Evolutionary conservation across 1,140 invertebrate genomes (phyloP).

Genomic region (Scaptomyza hsui): DNA sequence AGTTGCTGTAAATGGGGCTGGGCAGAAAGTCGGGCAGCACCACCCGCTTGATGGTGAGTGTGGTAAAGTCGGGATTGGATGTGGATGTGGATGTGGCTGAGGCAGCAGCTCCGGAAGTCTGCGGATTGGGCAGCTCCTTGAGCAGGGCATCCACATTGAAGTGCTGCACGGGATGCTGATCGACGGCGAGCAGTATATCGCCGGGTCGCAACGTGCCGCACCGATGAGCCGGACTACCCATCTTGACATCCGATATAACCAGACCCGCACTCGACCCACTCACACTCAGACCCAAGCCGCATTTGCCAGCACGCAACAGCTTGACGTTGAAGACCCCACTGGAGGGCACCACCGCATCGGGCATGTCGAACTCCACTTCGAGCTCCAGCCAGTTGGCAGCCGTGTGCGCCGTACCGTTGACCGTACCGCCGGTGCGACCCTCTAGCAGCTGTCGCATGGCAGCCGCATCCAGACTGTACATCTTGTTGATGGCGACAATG

Average conservation of each 20-base stretch:
- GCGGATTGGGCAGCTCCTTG: conserved; percentile 60
- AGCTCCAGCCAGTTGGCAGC: conserved; percentile 86
- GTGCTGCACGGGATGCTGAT: conserved; percentile 92
- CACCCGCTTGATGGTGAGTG: conserved; percentile 80
- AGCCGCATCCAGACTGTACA: conserved; percentile 85
- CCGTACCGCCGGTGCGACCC: conserved; percentile 29
- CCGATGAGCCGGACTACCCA: conserved; percentile 95
- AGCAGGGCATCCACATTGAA: conserved; percentile 82
- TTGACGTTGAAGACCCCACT: conserved; percentile 96
- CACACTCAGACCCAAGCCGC: conserved; percentile 93
- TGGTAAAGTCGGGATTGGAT: conserved; percentile 67
- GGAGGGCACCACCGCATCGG: conserved; percentile 95
- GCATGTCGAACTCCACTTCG: conserved; percentile 95
- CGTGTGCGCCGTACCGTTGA: conserved; percentile 10
- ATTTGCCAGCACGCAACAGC: conserved; percentile 89
- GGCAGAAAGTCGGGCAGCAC: conserved; percentile 80
- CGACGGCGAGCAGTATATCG: conserved; percentile 94
- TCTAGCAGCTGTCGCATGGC: conserved; percentile 84
- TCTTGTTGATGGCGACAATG: conserved; percentile 92
- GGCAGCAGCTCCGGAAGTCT: not conserved
- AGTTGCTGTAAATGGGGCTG: conserved; percentile 81
- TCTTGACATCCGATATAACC: conserved; percentile 93
- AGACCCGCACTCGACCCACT: conserved; percentile 87
- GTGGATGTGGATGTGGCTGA: no score
- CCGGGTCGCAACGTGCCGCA: conserved; percentile 94